Conservation (phyloP, 2,113 vertebrate genomes). For the Guaruba guarouba region DNA sequence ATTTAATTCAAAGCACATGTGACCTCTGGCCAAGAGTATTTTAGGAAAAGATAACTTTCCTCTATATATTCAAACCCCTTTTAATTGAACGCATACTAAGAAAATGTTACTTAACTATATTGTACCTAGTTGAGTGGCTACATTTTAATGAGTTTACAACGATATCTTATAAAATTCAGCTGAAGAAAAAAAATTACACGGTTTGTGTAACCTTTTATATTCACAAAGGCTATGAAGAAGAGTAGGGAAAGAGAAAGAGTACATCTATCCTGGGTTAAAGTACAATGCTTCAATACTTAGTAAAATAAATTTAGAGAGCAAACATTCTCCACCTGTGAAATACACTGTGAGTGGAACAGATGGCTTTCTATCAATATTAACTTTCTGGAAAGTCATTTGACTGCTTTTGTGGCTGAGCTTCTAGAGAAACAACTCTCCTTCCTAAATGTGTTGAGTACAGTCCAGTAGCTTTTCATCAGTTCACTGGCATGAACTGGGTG, state of each 20-base stretch:
- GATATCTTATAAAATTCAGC: neutral
- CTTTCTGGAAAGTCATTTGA: constrained; percentile 1
- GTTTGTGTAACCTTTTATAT: neutral
- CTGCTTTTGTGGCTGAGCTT: neutral
- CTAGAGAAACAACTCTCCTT: neutral
- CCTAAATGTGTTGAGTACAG: neutral
- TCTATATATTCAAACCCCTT: neutral
- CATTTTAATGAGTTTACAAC: neutral
- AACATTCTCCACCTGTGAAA: neutral
- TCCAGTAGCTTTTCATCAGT: neutral
- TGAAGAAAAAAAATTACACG: neutral
- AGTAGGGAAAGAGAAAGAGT: neutral
- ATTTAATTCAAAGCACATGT: neutral
- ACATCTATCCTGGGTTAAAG: neutral
- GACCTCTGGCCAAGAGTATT: neutral
- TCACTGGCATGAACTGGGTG: neutral
- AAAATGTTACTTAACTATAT: neutral
- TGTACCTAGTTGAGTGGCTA: neutral
- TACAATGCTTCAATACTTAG: neutral
- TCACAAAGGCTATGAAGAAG: neutral
- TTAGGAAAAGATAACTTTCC: neutral
- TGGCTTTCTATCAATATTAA: neutral
- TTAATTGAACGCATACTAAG: neutral
- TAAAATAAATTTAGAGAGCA: neutral
- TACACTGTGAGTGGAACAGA: neutral